These are phyloP conservation scores for Rallus limicola DNA, from an alignment of 2,113 vertebrate genomes.

Conservation along the genomic window DNA sequence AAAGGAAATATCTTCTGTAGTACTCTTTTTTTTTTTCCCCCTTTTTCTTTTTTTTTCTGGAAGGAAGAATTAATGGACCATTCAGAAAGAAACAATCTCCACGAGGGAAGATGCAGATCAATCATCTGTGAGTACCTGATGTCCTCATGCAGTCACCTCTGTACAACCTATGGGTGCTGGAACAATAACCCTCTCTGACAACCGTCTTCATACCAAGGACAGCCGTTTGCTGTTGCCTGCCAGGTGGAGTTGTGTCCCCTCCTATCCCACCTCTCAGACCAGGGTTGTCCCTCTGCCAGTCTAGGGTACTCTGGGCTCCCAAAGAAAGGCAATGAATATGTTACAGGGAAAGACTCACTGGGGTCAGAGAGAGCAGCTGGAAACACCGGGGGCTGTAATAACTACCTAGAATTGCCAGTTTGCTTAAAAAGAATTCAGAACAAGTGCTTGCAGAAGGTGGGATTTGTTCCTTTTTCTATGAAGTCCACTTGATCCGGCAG, in stretches of 20 bases:
- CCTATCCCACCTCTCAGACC: background rate
- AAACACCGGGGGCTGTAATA: background rate
- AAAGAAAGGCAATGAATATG: background rate
- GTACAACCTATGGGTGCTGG: background rate
- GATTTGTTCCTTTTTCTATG: background rate
- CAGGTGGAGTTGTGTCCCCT: background rate
- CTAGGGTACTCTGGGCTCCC: background rate
- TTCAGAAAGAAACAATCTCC: background rate
- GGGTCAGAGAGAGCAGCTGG: background rate
- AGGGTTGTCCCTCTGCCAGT: background rate
- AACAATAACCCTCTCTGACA: background rate
- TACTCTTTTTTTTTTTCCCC: too few species aligned
- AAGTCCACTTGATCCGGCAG: background rate
- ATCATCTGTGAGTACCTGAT: background rate
- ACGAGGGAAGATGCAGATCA: background rate
- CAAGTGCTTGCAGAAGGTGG: background rate
- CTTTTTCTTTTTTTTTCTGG: rapidly evolving
- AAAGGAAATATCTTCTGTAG: background rate
- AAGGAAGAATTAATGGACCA: background rate
- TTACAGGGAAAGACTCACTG: background rate
- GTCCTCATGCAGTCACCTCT: background rate
- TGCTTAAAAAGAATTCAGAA: background rate
- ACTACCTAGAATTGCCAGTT: background rate
- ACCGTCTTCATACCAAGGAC: background rate
- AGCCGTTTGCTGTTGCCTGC: background rate